Conservation (phyloP, 2,888 invertebrate genomes). For the Apamea anceps region DNA sequence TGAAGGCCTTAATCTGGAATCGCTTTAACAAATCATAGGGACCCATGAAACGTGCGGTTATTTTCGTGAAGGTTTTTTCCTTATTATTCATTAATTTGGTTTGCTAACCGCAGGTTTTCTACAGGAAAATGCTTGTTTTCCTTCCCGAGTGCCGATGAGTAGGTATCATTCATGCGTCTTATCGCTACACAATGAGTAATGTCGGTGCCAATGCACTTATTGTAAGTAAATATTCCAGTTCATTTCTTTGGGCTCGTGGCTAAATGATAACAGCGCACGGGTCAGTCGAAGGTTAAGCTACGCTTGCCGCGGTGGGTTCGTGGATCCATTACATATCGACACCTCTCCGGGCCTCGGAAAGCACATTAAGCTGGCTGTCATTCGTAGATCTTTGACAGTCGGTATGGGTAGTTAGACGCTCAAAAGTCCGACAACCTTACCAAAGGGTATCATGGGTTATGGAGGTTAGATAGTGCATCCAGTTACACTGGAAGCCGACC, state of each 20-base stretch:
- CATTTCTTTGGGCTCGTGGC: neutral
- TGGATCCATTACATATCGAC: neutral
- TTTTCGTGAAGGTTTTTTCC: constrained; percentile 46
- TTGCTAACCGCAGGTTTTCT: constrained; percentile 59
- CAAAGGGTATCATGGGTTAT: neutral
- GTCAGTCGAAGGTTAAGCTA: neutral
- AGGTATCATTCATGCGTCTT: constrained; percentile 48
- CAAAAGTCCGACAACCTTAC: neutral
- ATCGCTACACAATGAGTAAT: constrained; percentile 47
- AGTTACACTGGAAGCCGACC: neutral
- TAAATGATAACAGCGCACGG: neutral
- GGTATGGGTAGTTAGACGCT: neutral
- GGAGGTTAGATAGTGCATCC: neutral
- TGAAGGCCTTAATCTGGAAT: constrained; percentile 78
- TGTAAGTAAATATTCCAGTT: neutral
- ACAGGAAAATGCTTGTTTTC: constrained; percentile 55
- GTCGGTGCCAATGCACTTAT: constrained; percentile 37
- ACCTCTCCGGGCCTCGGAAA: neutral
- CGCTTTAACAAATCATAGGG: constrained; percentile 80
- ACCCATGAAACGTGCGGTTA: constrained; percentile 68
- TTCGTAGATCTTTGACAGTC: neutral
- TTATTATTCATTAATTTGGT: constrained; percentile 63
- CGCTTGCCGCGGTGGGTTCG: neutral
- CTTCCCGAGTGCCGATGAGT: constrained; percentile 31
- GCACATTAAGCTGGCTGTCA: neutral